Evolutionary conservation across 2,797 vertebrate genomes (phyloP).

Genomic region (Lycodopsis pacificus): DNA sequence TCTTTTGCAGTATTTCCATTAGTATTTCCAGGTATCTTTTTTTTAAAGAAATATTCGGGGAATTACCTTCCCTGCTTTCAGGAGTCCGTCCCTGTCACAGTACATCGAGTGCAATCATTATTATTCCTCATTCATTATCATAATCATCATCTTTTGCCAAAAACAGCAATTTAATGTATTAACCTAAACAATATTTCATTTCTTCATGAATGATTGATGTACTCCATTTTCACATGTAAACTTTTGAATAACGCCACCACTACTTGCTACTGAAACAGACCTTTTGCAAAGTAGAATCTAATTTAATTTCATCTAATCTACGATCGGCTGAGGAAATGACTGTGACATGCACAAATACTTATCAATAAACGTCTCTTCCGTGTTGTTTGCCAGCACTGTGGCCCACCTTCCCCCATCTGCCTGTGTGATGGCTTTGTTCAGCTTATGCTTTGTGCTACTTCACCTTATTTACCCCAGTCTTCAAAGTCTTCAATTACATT

Average conservation of each 20-base stretch:
- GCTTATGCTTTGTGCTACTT: conserved; percentile 3
- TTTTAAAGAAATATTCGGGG: neutral
- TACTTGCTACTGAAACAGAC: neutral
- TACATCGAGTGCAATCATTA: neutral
- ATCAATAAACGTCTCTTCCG: neutral
- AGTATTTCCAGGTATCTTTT: neutral
- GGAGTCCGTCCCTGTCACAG: neutral
- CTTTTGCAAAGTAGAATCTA: neutral
- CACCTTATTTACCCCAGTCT: conserved; percentile 12
- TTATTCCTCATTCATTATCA: neutral
- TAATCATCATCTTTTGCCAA: neutral
- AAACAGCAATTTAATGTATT: neutral
- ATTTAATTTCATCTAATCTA: conserved; percentile 29
- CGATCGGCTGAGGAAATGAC: conserved; percentile 22
- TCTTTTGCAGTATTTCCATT: conserved; percentile 2
- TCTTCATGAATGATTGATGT: neutral
- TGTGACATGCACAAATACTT: conserved; percentile 8
- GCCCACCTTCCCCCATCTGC: neutral
- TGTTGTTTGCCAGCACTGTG: neutral
- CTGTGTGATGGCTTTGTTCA: conserved; percentile 10
- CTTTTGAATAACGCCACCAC: neutral
- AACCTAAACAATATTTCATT: neutral
- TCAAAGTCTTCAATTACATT: neutral
- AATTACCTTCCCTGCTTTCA: neutral
- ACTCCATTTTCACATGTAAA: neutral